These are phyloP conservation scores for Syritta pipiens DNA, from an alignment of 2,888 invertebrate species.

Conservation along the genomic window DNA sequence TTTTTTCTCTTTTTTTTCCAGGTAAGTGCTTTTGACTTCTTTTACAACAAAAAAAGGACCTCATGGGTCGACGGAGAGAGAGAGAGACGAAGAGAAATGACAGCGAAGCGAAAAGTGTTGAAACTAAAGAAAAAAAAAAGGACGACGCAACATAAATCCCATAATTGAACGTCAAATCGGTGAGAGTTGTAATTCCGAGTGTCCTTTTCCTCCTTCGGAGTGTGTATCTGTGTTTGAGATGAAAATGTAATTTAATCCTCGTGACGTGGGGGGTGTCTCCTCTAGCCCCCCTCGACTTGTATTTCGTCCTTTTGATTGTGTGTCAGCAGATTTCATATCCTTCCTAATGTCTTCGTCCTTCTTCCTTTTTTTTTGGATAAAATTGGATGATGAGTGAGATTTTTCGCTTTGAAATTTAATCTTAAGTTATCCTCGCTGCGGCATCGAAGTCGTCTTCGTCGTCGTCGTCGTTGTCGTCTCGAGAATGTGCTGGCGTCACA, in stretches of 20 bases:
- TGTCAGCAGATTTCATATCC: slow-evolving; percentile 19
- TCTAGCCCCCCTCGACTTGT: neutral
- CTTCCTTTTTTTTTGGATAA: neutral
- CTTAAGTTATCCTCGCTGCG: slow-evolving; percentile 31
- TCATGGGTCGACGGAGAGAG: neutral
- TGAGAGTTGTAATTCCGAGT: slow-evolving; percentile 30
- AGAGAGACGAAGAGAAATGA: neutral
- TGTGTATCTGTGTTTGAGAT: slow-evolving; percentile 22
- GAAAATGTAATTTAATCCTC: slow-evolving; percentile 43
- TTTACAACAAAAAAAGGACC: slow-evolving; percentile 52
- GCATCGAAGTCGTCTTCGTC: no score
- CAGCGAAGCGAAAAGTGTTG: slow-evolving; percentile 14
- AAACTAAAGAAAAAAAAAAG: slow-evolving; percentile 35
- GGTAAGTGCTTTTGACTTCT: no score
- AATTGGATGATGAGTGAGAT: slow-evolving; percentile 15
- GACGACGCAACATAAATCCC: slow-evolving; percentile 50
- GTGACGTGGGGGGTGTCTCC: neutral
- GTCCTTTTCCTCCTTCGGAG: neutral
- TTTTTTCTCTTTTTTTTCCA: neutral
- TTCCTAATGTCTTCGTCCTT: no score
- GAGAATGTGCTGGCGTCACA: neutral
- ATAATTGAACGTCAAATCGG: slow-evolving; percentile 49
- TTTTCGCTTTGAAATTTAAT: slow-evolving; percentile 43
- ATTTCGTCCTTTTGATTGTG: slow-evolving; percentile 15
- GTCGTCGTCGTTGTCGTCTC: neutral